phyloP scores from a whole-genome alignment of 2,113 vertebrate genomes.

The Thermophis baileyi region DNA sequence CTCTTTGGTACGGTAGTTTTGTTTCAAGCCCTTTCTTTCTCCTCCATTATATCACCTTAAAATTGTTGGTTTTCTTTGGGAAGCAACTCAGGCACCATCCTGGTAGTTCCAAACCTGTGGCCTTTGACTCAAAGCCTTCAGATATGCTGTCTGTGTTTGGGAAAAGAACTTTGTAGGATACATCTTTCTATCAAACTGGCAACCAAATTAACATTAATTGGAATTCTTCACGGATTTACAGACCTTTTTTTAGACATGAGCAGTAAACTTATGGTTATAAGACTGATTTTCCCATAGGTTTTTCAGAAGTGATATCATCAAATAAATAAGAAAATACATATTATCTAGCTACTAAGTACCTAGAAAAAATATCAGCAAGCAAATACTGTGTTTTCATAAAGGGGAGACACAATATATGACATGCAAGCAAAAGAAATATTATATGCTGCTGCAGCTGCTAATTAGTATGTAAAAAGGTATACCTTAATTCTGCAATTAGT shows the following conservation, averaged over 20 bases:
- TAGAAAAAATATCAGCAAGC: slow-evolving; percentile 33
- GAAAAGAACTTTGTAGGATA: background rate
- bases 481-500: slow-evolving; percentile 18
- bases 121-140: background rate
- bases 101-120: background rate
- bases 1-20: background rate
- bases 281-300: slow-evolving; percentile 68
- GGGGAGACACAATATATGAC: background rate
- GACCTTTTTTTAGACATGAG: slow-evolving; percentile 63
- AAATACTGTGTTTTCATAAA: slow-evolving; percentile 16
- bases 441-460: background rate
- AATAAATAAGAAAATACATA: slow-evolving; percentile 54
- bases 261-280: slow-evolving; percentile 70
- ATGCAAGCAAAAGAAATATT: slow-evolving; percentile 6
- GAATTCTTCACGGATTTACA: slow-evolving; percentile 74
- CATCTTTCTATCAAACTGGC: slow-evolving; percentile 78
- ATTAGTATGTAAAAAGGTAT: background rate
- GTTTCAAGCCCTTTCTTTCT: background rate
- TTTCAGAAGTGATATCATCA: slow-evolving; percentile 54
- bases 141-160: background rate
- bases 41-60: background rate
- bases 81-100: background rate
- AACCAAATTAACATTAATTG: slow-evolving; percentile 74
- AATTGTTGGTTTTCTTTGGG: background rate
- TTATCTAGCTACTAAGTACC: slow-evolving; percentile 33